These are phyloP conservation scores for Papilio glaucus DNA, from an alignment of 1,140 invertebrate species.

Conservation along the genomic window DNA sequence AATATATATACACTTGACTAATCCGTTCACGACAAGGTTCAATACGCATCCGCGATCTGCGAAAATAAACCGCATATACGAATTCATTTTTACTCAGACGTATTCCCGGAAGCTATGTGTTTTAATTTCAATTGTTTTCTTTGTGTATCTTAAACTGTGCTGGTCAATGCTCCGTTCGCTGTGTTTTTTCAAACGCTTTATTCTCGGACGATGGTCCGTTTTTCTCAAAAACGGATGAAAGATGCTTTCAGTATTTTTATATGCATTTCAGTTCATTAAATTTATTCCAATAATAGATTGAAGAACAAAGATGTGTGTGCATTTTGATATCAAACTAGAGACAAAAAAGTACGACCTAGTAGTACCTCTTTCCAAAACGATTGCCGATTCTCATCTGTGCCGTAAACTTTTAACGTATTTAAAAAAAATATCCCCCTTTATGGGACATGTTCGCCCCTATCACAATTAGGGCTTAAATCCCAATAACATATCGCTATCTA, in stretches of 20 bases:
- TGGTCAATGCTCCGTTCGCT: constrained; percentile 32
- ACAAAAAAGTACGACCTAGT: too few relatives aligned
- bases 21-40: background rate
- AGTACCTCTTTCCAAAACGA: too few relatives aligned
- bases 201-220: constrained; percentile 7
- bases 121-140: constrained; percentile 31
- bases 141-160: constrained; percentile 33
- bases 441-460: too few relatives aligned
- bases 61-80: background rate
- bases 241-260: background rate
- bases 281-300: too few relatives aligned
- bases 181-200: constrained; percentile 17
- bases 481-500: too few relatives aligned
- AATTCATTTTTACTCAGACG: constrained; percentile 15
- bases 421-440: too few relatives aligned
- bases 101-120: constrained; percentile 26
- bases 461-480: too few relatives aligned
- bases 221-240: background rate
- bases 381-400: too few relatives aligned
- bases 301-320: too few relatives aligned
- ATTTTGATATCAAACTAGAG: too few relatives aligned
- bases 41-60: background rate
- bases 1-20: too few relatives aligned
- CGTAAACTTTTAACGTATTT: too few relatives aligned
- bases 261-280: background rate